A percentile compares a stretch with the other conserved stretches of the same genome.
Evolutionary conservation across 2,797 vertebrate genomes (phyloP).

Genomic region (Notamacropus eugenii): DNA sequence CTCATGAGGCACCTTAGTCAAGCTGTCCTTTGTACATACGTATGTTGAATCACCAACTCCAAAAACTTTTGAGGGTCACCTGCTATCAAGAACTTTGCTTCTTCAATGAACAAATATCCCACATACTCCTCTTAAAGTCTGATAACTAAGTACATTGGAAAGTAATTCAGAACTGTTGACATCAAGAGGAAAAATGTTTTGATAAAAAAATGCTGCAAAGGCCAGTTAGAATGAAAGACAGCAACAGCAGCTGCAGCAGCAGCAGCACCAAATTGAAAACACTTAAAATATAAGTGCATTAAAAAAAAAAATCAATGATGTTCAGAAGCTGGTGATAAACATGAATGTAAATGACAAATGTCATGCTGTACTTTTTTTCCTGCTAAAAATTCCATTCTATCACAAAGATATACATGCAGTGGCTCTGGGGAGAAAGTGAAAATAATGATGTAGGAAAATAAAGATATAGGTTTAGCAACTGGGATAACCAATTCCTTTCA

Average conservation of each 20-base stretch:
- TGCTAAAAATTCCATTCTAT: not conserved
- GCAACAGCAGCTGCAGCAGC: not conserved
- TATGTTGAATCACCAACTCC: constrained; percentile 2
- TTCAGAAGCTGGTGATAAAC: constrained; percentile 37
- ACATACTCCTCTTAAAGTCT: constrained; percentile 55
- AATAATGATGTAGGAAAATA: not conserved
- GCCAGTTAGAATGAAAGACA: constrained; percentile 39
- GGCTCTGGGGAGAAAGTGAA: not conserved
- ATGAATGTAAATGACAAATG: constrained; percentile 17
- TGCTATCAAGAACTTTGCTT: constrained; percentile 38
- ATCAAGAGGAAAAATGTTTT: constrained; percentile 41
- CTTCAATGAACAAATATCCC: constrained; percentile 41
- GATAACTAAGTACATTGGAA: constrained; percentile 55
- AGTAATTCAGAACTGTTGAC: constrained; percentile 56
- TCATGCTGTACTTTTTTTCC: not conserved
- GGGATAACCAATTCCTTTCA: not conserved
- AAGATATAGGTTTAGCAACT: not conserved
- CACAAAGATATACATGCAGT: not conserved
- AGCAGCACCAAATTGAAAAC: constrained; percentile 43
- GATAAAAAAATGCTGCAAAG: constrained; percentile 45
- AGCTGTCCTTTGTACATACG: not conserved
- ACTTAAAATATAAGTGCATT: constrained; percentile 27
- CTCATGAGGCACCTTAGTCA: not conserved
- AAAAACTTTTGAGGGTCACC: constrained; percentile 24
- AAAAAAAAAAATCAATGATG: constrained; percentile 13